These are phyloP conservation scores for Anorthoa munda DNA, from an alignment of 2,888 invertebrate species.

Conservation along the genomic window DNA sequence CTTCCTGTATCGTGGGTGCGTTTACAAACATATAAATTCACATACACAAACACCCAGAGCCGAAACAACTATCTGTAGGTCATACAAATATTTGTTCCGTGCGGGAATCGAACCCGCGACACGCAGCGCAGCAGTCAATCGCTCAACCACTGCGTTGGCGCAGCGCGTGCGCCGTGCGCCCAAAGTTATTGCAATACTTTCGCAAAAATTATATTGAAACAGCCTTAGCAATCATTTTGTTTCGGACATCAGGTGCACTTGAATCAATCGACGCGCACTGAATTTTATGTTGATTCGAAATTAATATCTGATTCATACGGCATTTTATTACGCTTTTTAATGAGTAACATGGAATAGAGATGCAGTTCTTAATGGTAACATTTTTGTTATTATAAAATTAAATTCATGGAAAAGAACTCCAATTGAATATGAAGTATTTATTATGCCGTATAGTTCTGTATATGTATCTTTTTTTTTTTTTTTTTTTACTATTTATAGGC, in stretches of 20 bases:
- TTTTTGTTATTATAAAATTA: neutral
- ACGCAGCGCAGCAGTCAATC: too few relatives aligned
- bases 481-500: too few relatives aligned
- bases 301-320: neutral
- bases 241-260: slow-evolving; percentile 22
- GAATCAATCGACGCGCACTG: neutral
- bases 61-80: too few relatives aligned
- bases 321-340: slow-evolving; percentile 7
- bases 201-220: neutral
- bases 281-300: slow-evolving; percentile 18
- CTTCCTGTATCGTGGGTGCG: too few relatives aligned
- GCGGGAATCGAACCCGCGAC: too few relatives aligned
- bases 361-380: slow-evolving; percentile 4
- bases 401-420: neutral
- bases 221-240: neutral
- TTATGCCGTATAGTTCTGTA: too few relatives aligned
- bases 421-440: neutral
- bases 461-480: too few relatives aligned
- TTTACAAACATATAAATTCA: too few relatives aligned
- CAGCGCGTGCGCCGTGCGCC: too few relatives aligned
- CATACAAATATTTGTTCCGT: too few relatives aligned
- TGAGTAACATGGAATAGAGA: neutral
- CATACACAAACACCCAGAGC: too few relatives aligned
- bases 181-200: neutral
- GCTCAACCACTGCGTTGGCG: too few relatives aligned